These are phyloP conservation scores for Drosophila suzukii DNA, from an alignment of 1,140 invertebrate genomes.

Conservation along the genomic window DNA sequence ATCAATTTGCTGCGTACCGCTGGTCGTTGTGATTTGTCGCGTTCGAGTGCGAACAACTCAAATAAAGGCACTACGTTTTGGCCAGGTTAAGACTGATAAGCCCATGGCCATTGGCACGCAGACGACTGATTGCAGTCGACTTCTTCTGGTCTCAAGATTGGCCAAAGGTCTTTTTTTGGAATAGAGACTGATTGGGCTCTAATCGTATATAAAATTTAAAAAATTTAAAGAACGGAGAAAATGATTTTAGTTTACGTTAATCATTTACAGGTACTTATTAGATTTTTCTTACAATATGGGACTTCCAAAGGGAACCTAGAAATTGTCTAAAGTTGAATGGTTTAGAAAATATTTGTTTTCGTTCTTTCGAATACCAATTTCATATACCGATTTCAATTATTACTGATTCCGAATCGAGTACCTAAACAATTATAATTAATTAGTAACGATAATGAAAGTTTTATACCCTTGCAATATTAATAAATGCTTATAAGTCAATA, in stretches of 20 bases:
- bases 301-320: no score
- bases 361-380: no score
- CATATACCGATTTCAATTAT: no score
- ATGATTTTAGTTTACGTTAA: conserved; percentile 2
- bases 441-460: background rate
- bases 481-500: background rate
- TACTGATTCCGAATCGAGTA: background rate
- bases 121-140: conserved; percentile 17
- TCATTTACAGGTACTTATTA: conserved; percentile 5
- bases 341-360: background rate
- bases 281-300: no score
- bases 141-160: conserved; percentile 14
- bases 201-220: conserved; percentile 27
- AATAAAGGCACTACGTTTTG: conserved; percentile 6
- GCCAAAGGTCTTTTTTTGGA: conserved; percentile 1
- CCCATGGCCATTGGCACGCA: conserved; percentile 15
- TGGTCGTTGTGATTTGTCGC: conserved; percentile 40
- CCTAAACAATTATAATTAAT: background rate
- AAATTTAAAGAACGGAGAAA: background rate
- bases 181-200: background rate
- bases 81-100: conserved; percentile 50
- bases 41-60: conserved; percentile 29
- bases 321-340: no score
- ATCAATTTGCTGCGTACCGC: conserved; percentile 43
- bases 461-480: background rate